Percentiles rank a stretch among this genome's conserved stretches.
Evolutionary conservation across 2,888 invertebrate genomes (phyloP).

Genomic region (Agapetus fuscipes): DNA sequence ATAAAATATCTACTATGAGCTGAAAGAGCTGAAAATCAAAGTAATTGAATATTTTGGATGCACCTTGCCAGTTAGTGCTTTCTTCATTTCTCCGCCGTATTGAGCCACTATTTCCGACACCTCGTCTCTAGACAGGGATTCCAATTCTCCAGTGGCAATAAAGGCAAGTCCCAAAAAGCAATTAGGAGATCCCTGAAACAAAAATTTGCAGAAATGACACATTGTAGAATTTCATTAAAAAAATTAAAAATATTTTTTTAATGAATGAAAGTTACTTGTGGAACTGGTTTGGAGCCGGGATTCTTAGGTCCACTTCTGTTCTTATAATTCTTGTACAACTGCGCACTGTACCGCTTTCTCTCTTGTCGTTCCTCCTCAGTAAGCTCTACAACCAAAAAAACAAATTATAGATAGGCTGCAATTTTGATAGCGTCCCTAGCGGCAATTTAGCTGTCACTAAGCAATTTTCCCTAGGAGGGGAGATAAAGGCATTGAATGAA

Average conservation of each 20-base stretch:
- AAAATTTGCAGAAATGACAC: slow-evolving; percentile 2
- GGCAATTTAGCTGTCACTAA: neutral
- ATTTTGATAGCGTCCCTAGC: neutral
- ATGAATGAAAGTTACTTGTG: slow-evolving; percentile 47
- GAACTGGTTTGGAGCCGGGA: slow-evolving; percentile 74
- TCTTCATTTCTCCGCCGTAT: slow-evolving; percentile 72
- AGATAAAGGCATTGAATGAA: neutral
- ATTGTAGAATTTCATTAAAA: neutral
- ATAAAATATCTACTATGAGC: no score
- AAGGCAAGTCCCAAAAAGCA: slow-evolving; percentile 65
- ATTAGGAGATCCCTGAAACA: slow-evolving; percentile 54
- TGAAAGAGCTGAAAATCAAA: slow-evolving; percentile 1
- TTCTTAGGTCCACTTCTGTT: slow-evolving; percentile 71
- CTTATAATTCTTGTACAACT: slow-evolving; percentile 65
- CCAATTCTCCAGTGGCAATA: slow-evolving; percentile 76
- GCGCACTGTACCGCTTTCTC: slow-evolving; percentile 52
- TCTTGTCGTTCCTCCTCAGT: slow-evolving; percentile 61
- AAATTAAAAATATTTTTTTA: neutral
- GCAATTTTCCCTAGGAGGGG: neutral
- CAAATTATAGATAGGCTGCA: neutral
- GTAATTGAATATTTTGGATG: no score
- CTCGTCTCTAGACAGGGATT: slow-evolving; percentile 79
- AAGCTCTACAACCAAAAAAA: slow-evolving; percentile 29
- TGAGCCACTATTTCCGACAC: slow-evolving; percentile 61
- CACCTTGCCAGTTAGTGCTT: slow-evolving; percentile 65